Evolutionary conservation across 1,140 invertebrate species (phyloP), one percentile per base, ranked within the genome.

Genomic region (Micrasema longulum): DNA sequence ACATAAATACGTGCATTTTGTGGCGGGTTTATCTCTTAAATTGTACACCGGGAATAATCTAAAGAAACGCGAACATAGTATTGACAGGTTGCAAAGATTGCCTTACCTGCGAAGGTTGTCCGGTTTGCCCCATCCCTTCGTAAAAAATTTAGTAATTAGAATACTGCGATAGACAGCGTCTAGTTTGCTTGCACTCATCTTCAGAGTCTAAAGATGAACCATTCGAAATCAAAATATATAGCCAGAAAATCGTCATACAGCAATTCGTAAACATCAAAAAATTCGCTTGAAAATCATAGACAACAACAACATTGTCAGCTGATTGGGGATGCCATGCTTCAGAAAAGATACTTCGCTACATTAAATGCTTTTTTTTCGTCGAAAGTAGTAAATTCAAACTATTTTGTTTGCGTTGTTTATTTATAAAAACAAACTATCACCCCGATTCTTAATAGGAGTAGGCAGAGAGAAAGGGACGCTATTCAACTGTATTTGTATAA

Each of bases 81-180:
- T 36, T 63, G 38, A 63, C 57, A 63, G 38, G 23, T 53, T 5
- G 22, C 10, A 18, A 63, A 65, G 35, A 38, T n/a, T 3, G 11
- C 1, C 20, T 47, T 87, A 97, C 96, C 92, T 92, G 83, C 93
- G 91, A 36, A 99, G 87, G 85, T 94, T 93, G 78, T 97, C 92
- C 6, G 97, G 95, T 77, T 93, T 92, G 6, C 97, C 97, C 97
- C 97, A 99, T 74, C 97, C 97, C 87, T 96, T 95, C 0, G 93
- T 93, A 80, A 99, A 99, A 82, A 98, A 97, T 82, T 95, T 95
- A 1, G 95, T 94, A 41, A 98, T 84, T 20, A 99, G 85, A 78
- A 98, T 88, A 79, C 91, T 93, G 77, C 97, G 86, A 81, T 97
- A 98, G 55, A 97, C 87, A 55, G 93, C 90, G 84, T 99, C 97